Conservation (phyloP, 1,140 invertebrate genomes). For the Dufourea novaeangliae region DNA sequence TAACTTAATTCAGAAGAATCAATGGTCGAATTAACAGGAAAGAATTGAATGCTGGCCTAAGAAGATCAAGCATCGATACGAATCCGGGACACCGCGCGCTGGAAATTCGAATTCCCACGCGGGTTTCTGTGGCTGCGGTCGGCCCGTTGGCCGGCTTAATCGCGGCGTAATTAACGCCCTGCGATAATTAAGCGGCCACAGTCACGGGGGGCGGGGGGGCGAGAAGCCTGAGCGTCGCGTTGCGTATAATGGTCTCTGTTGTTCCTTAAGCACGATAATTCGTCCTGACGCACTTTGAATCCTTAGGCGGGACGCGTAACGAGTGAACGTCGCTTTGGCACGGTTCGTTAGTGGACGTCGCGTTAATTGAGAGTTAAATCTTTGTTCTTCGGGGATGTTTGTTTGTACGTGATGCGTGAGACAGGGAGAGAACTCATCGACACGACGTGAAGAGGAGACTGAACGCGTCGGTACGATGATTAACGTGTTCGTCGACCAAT, state of each 20-base stretch:
- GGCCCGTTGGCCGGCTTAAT: conserved; percentile 49
- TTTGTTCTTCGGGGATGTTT: conserved; percentile 19
- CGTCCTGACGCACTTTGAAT: conserved; percentile 28
- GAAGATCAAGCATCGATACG: neutral
- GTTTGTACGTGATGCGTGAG: neutral
- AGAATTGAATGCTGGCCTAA: neutral
- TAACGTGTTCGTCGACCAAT: neutral
- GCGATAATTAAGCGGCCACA: conserved; percentile 49
- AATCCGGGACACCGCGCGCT: neutral
- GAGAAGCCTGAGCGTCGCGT: conserved; percentile 15
- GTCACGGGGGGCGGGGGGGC: conserved; percentile 12
- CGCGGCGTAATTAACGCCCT: conserved; percentile 48
- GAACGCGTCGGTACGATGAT: neutral
- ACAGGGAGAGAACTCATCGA: neutral
- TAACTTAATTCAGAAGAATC: too few relatives aligned
- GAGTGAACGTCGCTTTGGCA: neutral
- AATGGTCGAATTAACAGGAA: too few relatives aligned
- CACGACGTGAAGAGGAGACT: neutral
- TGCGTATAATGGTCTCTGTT: neutral
- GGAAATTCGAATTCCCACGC: conserved; percentile 26
- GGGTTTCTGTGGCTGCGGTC: conserved; percentile 16
- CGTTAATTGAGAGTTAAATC: conserved; percentile 46
- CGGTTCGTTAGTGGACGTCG: conserved; percentile 36
- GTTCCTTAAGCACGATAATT: conserved; percentile 33
- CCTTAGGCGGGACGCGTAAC: conserved; percentile 22